A percentile compares a stretch with the other conserved stretches of the same genome.
Conservation (phyloP, 2,113 vertebrate species). For the Diadophis punctatus region DNA sequence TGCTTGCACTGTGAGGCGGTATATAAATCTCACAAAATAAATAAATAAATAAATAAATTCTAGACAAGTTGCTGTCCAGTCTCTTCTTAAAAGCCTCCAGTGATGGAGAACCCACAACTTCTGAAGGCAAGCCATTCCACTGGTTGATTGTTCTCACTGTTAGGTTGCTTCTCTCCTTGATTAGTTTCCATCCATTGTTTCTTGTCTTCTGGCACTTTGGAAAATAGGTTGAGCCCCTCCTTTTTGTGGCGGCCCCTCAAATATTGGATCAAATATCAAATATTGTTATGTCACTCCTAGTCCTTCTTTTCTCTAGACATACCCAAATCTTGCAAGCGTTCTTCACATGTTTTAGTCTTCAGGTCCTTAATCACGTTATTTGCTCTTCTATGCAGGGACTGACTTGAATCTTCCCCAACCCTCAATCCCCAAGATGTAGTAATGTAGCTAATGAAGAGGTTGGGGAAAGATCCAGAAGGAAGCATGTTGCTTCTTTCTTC, state of each 20-base stretch:
- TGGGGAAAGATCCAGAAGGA: neutral
- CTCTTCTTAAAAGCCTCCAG: neutral
- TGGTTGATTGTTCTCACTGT: neutral
- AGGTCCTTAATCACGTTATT: neutral
- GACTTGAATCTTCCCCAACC: neutral
- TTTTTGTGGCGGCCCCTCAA: neutral
- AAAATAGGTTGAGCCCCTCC: neutral
- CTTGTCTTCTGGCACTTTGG: neutral
- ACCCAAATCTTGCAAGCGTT: neutral
- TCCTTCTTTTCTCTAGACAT: neutral
- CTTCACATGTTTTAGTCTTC: neutral
- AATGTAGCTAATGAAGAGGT: neutral
- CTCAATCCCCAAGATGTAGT: neutral
- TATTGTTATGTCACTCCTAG: neutral
- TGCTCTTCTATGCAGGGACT: neutral
- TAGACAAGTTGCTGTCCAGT: neutral
- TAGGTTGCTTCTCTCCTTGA: neutral
- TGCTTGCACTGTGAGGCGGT: too few species aligned
- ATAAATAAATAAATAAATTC: too few species aligned
- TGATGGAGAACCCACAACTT: neutral
- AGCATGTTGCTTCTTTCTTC: neutral
- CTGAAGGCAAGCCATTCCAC: neutral
- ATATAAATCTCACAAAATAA: too few species aligned
- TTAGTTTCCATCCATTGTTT: neutral
- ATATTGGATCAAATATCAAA: too few species aligned